Evolutionary conservation across 1,140 invertebrate genomes (phyloP).

Genomic region (Pseudomyrmex gracilis): DNA sequence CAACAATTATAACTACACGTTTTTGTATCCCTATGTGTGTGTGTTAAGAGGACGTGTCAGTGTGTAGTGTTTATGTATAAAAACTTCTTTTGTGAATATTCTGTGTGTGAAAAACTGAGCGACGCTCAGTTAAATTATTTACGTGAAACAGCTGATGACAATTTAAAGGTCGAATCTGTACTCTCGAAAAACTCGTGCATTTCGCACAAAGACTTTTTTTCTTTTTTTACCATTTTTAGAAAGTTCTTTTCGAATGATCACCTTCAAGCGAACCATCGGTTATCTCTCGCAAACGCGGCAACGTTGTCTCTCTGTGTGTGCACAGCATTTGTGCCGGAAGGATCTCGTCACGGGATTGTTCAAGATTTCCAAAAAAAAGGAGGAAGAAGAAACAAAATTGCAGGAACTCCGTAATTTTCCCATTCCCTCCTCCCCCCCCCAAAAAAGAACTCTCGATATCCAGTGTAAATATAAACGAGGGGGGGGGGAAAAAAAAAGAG

Average conservation of each 20-base stretch:
- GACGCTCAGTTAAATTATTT: not conserved
- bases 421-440: too few species aligned
- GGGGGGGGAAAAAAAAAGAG: constrained; percentile 75
- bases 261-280: constrained; percentile 36
- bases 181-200: not conserved
- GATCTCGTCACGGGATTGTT: constrained; percentile 69
- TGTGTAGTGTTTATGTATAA: not conserved
- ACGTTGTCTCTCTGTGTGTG: constrained; percentile 65
- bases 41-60: not conserved
- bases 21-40: too few species aligned
- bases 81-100: not conserved
- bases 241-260: constrained; percentile 1
- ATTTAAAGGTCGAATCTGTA: not conserved
- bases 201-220: constrained; percentile 1
- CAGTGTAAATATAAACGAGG: constrained; percentile 68
- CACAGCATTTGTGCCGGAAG: constrained; percentile 51
- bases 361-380: constrained; percentile 66
- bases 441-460: constrained; percentile 66
- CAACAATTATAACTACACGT: too few species aligned
- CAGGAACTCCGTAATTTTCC: constrained; percentile 59
- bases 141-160: constrained; percentile 8
- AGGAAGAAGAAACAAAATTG: constrained; percentile 48
- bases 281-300: constrained; percentile 65
- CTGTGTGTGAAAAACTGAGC: not conserved
- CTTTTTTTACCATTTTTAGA: constrained; percentile 23